Evolutionary conservation across 2,797 vertebrate genomes (phyloP).

Genomic region (Pelodytes ibericus): DNA sequence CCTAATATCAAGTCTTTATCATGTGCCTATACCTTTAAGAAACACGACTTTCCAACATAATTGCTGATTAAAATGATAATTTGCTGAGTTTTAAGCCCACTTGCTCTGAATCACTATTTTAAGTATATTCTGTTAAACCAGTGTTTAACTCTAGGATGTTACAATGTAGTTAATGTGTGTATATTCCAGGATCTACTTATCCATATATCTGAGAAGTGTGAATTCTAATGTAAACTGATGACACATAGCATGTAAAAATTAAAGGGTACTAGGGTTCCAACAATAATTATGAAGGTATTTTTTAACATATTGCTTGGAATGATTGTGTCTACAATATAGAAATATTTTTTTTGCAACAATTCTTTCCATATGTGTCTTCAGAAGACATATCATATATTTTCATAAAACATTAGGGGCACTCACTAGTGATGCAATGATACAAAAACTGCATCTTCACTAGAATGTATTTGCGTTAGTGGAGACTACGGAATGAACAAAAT

Average conservation of each 20-base stretch:
- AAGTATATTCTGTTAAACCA: conserved; percentile 31
- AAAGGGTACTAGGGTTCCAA: not conserved
- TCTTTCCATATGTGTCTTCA: no score
- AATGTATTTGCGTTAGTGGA: no score
- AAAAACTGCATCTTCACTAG: no score
- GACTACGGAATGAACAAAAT: no score
- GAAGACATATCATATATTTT: no score
- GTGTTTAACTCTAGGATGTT: conserved; percentile 13
- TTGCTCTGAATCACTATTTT: conserved; percentile 10
- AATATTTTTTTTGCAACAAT: no score
- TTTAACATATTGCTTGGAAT: no score
- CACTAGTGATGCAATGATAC: no score
- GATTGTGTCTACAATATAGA: no score
- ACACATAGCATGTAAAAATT: not conserved
- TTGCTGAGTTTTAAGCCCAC: not conserved
- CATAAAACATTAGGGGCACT: no score
- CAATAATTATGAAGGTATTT: not conserved
- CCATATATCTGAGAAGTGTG: conserved; percentile 8
- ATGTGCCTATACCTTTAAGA: no score
- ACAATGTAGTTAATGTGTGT: conserved; percentile 3
- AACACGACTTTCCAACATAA: not conserved
- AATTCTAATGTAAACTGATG: not conserved
- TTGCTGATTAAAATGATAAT: not conserved
- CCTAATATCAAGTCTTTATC: no score
- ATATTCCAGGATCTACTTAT: not conserved